These are phyloP conservation scores for Drosophila histrio DNA, from an alignment of 2,888 invertebrate genomes.

Conservation along the genomic window DNA sequence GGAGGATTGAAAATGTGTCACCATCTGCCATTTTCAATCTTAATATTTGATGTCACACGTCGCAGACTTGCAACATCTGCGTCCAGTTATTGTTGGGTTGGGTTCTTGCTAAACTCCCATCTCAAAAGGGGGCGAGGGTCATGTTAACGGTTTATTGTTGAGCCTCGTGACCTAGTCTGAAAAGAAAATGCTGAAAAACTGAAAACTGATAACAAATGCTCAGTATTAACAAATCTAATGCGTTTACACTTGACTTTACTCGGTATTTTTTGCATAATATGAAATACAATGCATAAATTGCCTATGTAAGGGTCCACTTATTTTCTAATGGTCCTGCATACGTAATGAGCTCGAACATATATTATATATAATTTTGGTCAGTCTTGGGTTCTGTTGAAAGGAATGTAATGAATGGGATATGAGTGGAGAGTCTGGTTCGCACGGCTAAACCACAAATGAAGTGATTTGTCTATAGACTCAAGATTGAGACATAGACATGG, in stretches of 20 bases:
- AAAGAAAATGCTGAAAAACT: background rate
- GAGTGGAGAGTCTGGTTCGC: constrained; percentile 48
- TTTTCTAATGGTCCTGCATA: constrained; percentile 59
- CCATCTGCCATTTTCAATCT: constrained; percentile 75
- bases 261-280: constrained; percentile 14
- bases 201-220: constrained; percentile 37
- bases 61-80: constrained; percentile 61
- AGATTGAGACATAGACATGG: constrained; percentile 23
- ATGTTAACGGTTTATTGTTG: constrained; percentile 48
- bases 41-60: constrained; percentile 77
- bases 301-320: constrained; percentile 39
- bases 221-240: constrained; percentile 38
- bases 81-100: constrained; percentile 26
- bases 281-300: constrained; percentile 66
- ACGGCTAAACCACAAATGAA: constrained; percentile 47
- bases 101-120: constrained; percentile 2
- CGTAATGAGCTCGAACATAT: constrained; percentile 54
- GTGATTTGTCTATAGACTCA: constrained; percentile 28
- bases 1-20: constrained; percentile 47
- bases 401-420: constrained; percentile 35
- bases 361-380: constrained; percentile 10
- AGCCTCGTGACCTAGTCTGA: constrained; percentile 38
- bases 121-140: background rate
- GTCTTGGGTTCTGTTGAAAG: constrained; percentile 12
- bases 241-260: constrained; percentile 31